Evolutionary conservation across 2,888 invertebrate genomes (phyloP).

Genomic region (Proisotoma minuta): DNA sequence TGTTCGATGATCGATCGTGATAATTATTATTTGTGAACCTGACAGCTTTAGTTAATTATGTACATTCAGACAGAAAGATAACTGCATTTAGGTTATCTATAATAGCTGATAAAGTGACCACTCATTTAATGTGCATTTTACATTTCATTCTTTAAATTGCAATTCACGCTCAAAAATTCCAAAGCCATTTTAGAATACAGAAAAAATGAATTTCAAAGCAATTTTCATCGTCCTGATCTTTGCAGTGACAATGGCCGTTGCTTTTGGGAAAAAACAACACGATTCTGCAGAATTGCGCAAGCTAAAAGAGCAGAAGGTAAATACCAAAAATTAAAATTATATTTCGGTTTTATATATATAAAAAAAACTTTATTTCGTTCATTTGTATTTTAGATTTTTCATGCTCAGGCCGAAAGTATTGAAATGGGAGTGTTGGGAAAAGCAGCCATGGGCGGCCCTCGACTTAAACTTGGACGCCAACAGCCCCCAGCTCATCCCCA

Average conservation of each 20-base stretch:
- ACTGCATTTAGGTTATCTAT: too few species aligned
- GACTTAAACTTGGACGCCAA: not conserved
- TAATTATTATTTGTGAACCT: too few species aligned
- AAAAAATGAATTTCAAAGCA: constrained; percentile 1
- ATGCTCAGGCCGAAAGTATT: not conserved
- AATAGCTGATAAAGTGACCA: too few species aligned
- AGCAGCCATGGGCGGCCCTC: not conserved
- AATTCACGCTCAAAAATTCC: too few species aligned
- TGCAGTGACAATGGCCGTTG: not conserved
- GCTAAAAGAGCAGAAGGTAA: constrained; percentile 1
- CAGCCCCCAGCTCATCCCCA: not conserved
- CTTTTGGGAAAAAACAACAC: too few species aligned
- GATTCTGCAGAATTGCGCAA: too few species aligned
- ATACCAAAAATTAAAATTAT: not conserved
- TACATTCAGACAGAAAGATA: too few species aligned
- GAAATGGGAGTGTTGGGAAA: not conserved
- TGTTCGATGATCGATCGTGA: too few species aligned
- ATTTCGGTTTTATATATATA: not conserved
- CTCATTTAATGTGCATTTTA: too few species aligned
- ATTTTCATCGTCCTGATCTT: not conserved
- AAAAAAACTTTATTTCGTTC: not conserved
- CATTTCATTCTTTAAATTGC: too few species aligned
- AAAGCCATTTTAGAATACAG: too few species aligned
- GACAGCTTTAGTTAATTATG: too few species aligned
- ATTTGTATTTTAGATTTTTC: not conserved